These are phyloP conservation scores for Callyntrura guangdongensis DNA, from an alignment of 2,888 invertebrate species.

Conservation along the genomic window DNA sequence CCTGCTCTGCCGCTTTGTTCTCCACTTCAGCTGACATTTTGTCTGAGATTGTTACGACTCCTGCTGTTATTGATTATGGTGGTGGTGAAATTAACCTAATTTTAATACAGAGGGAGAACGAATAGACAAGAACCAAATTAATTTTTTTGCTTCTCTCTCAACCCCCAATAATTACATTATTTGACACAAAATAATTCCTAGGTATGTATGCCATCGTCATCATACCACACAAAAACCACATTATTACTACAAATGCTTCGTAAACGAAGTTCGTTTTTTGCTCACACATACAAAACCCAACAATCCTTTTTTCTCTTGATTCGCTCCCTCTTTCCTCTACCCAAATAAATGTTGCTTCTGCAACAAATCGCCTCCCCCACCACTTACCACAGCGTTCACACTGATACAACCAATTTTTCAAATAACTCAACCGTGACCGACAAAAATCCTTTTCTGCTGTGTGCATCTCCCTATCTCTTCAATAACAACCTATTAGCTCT, in stretches of 20 bases:
- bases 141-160: not conserved
- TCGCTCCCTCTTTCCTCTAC: not conserved
- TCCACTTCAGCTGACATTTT: slow-evolving; percentile 82
- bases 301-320: not conserved
- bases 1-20: slow-evolving; percentile 76
- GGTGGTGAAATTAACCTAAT: slow-evolving; percentile 11
- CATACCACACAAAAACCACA: slow-evolving; percentile 27
- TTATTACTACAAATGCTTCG: not conserved
- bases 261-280: not conserved
- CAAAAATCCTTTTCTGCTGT: slow-evolving; percentile 46
- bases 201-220: slow-evolving; percentile 35
- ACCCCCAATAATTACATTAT: slow-evolving; percentile 6
- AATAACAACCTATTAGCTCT: slow-evolving; percentile 24
- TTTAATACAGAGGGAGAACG: no score
- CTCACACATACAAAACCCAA: not conserved
- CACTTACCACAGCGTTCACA: slow-evolving; percentile 11
- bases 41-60: not conserved
- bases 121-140: slow-evolving; percentile 1
- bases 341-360: slow-evolving; percentile 24
- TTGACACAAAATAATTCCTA: slow-evolving; percentile 16
- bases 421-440: slow-evolving; percentile 63
- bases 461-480: not conserved
- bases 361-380: not conserved
- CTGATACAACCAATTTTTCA: slow-evolving; percentile 60
- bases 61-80: not conserved